Percentiles rank a stretch among this genome's conserved stretches.
Evolutionary conservation across 2,113 vertebrate species (phyloP).

Genomic region (Hydrochoerus hydrochaeris): DNA sequence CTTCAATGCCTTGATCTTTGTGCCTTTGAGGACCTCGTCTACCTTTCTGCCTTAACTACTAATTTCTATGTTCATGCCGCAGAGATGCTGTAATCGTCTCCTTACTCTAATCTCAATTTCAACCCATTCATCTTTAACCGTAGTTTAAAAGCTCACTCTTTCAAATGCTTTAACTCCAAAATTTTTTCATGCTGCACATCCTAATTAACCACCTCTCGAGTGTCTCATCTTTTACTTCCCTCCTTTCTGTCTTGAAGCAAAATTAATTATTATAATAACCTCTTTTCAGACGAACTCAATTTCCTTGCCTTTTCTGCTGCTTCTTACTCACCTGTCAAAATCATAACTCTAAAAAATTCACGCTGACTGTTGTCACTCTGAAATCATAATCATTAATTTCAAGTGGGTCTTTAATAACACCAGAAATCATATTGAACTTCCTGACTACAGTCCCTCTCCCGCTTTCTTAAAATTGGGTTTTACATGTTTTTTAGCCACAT

Average conservation of each 20-base stretch:
- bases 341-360: neutral
- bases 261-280: slow-evolving; percentile 60
- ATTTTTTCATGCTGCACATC: neutral
- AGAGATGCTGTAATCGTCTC: neutral
- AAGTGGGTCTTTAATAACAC: slow-evolving; percentile 17
- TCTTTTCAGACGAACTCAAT: slow-evolving; percentile 44
- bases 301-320: slow-evolving; percentile 10
- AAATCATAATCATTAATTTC: slow-evolving; percentile 51
- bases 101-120: neutral
- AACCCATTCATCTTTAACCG: neutral
- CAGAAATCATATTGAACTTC: neutral
- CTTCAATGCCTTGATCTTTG: neutral
- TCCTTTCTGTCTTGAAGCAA: slow-evolving; percentile 40
- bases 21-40: neutral
- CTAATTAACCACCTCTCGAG: slow-evolving; percentile 29
- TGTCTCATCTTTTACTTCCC: slow-evolving; percentile 35
- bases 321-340: slow-evolving; percentile 59
- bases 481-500: neutral
- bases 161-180: neutral
- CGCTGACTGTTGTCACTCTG: slow-evolving; percentile 38
- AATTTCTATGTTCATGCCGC: neutral
- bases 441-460: neutral
- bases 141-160: slow-evolving; percentile 1
- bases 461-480: neutral
- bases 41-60: neutral